Conservation (phyloP, 2,113 vertebrate genomes). For the Actenoides lindsayi region DNA sequence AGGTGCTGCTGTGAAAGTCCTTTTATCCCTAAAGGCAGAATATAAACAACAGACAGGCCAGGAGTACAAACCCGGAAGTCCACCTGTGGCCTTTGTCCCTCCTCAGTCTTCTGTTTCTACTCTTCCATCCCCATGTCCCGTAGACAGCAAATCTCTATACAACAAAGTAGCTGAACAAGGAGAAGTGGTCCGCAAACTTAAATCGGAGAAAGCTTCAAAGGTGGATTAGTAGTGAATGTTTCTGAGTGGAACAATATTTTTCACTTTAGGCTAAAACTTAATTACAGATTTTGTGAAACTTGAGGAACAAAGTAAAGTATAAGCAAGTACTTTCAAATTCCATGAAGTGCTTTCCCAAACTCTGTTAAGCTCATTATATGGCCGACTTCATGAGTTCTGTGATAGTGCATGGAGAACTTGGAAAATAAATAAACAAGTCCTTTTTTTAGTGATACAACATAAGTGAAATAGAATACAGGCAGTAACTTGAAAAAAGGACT, state of each 20-base stretch:
- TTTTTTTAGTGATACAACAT: background rate
- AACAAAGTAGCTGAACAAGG: slow-evolving; percentile 75
- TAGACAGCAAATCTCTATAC: slow-evolving; percentile 30
- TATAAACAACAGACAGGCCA: slow-evolving; percentile 85
- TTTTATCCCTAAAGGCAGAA: slow-evolving; percentile 83
- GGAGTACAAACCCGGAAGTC: slow-evolving; percentile 84
- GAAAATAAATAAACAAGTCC: background rate
- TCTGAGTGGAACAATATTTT: background rate
- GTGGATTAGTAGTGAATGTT: slow-evolving; percentile 42
- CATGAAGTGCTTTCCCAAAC: background rate
- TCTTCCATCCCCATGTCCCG: background rate
- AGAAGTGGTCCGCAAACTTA: slow-evolving; percentile 79
- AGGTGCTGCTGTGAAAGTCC: slow-evolving; percentile 82
- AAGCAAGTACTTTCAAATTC: background rate
- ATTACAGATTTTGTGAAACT: background rate
- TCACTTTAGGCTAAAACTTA: background rate
- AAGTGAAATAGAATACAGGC: background rate
- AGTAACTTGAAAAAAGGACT: background rate
- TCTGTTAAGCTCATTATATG: background rate
- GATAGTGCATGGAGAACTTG: background rate
- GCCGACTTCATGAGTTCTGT: background rate
- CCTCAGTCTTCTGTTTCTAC: slow-evolving; percentile 12
- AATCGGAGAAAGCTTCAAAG: slow-evolving; percentile 80
- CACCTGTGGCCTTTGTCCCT: slow-evolving; percentile 25
- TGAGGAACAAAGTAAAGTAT: background rate